Base-by-base conservation (phyloP, 2,113 vertebrate species). In the Sceloporus undulatus region DNA sequence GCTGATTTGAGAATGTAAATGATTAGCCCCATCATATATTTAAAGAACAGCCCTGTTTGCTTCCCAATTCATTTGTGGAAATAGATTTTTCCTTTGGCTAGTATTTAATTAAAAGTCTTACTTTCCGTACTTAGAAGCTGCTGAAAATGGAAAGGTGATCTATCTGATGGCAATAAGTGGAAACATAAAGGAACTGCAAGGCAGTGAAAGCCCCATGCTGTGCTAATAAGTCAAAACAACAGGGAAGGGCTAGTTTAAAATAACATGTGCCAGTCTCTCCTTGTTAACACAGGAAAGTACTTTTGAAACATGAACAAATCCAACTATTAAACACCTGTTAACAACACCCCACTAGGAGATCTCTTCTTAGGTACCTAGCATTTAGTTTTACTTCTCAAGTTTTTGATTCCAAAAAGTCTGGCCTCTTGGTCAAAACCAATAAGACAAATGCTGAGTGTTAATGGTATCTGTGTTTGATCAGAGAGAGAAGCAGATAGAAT, bases 211-310 rank as follows among this genome's bases (percentile, higher is more conserved):
- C 9, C 71, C 62, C 62, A 13, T 19, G 29, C 70, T 85, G 18
- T 79, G 62, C 76, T 90, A 66, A 84, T 34, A 40, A 91, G 70
- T 48, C 29, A 52, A 75, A 76, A 62, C 83, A 90, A n/a, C 42
- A n/a, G 66, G 66, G 13, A 40, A 40, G 21, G 23, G 13, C 34
- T 59, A 13, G 3, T 76, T 59, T 85, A 42, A 34, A 29, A 65
- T 85, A 38, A 40, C 54, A 29, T 2, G 54, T 13, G 6, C 70
- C 16, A 21, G 23, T 10, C 9, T 25, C 16, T 75, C 19, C 76
- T 52, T 29, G 23, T 78, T 62, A 83, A 71, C 27, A n/a, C 40
- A 62, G 56, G 14, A 18, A 75, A 62, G 23, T 9, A 85, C 19
- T 27, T 62, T 40, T 19, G 25, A 59, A 75, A 62, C 2, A 16